phyloP scores from a whole-genome alignment of 2,888 invertebrate species.

The Glomeris marginata region DNA sequence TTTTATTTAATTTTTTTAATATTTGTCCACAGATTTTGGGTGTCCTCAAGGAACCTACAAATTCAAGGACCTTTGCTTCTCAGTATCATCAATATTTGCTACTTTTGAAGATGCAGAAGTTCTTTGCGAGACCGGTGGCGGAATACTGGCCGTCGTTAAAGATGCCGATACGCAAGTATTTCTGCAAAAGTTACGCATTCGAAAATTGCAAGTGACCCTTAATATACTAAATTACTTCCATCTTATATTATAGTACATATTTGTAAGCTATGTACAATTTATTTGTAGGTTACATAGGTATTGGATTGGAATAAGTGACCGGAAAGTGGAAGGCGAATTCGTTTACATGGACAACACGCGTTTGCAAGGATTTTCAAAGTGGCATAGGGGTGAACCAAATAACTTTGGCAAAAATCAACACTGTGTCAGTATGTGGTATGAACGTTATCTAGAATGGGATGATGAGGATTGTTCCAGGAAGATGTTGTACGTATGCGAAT shows the following conservation, averaged over 20 bases:
- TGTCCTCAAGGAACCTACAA: slow-evolving; percentile 11
- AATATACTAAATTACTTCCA: too few species aligned
- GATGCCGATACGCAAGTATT: slow-evolving; percentile 5
- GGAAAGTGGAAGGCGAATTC: slow-evolving; percentile 10
- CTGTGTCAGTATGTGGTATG: slow-evolving; percentile 9
- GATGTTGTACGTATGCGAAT: slow-evolving; percentile 11
- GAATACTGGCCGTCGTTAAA: slow-evolving; percentile 7
- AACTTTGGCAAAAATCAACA: slow-evolving; percentile 10
- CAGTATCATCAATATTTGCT: slow-evolving; percentile 1
- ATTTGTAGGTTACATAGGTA: slow-evolving; percentile 11
- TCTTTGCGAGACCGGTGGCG: slow-evolving; percentile 12
- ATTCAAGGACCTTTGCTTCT: slow-evolving; percentile 8
- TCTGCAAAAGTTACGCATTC: slow-evolving; percentile 8
- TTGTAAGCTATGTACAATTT: too few species aligned
- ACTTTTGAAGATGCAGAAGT: slow-evolving; percentile 12
- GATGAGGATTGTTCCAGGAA: slow-evolving; percentile 12
- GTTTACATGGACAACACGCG: slow-evolving; percentile 6
- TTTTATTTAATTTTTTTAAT: not conserved
- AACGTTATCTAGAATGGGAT: slow-evolving; percentile 12
- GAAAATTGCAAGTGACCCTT: slow-evolving; percentile 9
- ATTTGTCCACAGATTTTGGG: slow-evolving; percentile 5
- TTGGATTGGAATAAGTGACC: slow-evolving; percentile 14
- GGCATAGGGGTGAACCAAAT: slow-evolving; percentile 14
- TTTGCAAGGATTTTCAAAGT: slow-evolving; percentile 7
- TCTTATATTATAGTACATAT: too few species aligned